Evolutionary conservation across 2,888 invertebrate genomes (phyloP).

Genomic region (Athrips mouffetella): DNA sequence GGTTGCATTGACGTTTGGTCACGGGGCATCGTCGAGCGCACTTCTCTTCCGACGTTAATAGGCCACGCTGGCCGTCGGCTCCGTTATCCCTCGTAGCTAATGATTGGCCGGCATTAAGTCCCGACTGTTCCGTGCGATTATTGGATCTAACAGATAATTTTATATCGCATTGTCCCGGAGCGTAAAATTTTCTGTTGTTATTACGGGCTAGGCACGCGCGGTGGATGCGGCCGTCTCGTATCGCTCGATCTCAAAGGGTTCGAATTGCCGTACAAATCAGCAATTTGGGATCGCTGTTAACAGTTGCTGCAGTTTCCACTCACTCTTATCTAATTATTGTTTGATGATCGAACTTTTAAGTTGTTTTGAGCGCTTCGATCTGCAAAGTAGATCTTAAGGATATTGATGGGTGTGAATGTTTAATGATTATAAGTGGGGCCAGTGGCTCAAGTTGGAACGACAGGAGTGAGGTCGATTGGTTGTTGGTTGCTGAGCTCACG

Average conservation of each 20-base stretch:
- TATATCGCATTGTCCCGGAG: conserved; percentile 78
- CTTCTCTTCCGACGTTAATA: conserved; percentile 53
- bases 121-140: conserved; percentile 75
- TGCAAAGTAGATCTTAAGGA: background rate
- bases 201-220: conserved; percentile 58
- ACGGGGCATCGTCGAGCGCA: conserved; percentile 59
- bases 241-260: conserved; percentile 50
- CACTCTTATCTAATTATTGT: conserved; percentile 9
- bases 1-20: conserved; percentile 76
- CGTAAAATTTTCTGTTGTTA: conserved; percentile 77
- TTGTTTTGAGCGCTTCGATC: background rate
- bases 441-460: conserved; percentile 31
- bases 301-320: conserved; percentile 14
- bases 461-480: conserved; percentile 46
- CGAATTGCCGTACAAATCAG: conserved; percentile 46
- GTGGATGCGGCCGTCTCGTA: conserved; percentile 35
- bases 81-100: conserved; percentile 78
- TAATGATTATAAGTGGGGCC: background rate
- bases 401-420: conserved; percentile 2
- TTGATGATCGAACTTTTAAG: background rate
- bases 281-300: conserved; percentile 37
- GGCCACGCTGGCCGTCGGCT: conserved; percentile 63
- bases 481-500: conserved; percentile 55
- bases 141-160: conserved; percentile 79
- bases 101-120: conserved; percentile 78